These are phyloP conservation scores for Dasyornis broadbenti DNA, from an alignment of 2,113 vertebrate species.

Conservation along the genomic window DNA sequence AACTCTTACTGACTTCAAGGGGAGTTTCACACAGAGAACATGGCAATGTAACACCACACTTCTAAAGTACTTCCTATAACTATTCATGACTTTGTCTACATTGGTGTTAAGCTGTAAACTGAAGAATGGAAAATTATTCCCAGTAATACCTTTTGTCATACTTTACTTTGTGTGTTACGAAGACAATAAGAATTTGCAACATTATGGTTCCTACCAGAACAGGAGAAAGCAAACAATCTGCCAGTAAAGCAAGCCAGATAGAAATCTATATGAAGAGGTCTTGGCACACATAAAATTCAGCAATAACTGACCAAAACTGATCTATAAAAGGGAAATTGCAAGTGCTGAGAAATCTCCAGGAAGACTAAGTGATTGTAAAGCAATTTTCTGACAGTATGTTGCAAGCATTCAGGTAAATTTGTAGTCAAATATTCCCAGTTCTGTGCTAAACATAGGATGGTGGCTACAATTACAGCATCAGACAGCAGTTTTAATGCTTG, in stretches of 20 bases:
- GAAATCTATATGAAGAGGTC: background rate
- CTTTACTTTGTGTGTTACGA: background rate
- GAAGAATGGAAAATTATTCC: constrained; percentile 50
- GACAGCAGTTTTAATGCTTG: background rate
- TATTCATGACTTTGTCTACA: constrained; percentile 60
- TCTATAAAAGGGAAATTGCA: background rate
- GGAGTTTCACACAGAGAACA: constrained; percentile 62
- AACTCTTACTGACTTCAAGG: constrained; percentile 20
- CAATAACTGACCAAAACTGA: background rate
- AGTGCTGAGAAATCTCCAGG: background rate
- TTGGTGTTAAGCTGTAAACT: constrained; percentile 33
- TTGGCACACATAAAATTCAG: background rate
- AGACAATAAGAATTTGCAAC: background rate
- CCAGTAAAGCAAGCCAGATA: background rate
- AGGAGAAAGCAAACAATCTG: background rate
- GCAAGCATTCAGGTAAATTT: background rate
- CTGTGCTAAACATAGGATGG: background rate
- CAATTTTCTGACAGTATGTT: background rate
- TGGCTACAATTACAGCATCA: background rate
- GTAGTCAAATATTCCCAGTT: background rate
- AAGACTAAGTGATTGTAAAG: background rate
- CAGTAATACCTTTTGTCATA: constrained; percentile 41
- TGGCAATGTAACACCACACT: constrained; percentile 45
- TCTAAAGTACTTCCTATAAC: constrained; percentile 36
- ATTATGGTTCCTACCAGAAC: background rate